Percentiles rank a stretch among this genome's conserved stretches.
Evolutionary conservation across 2,888 invertebrate genomes (phyloP).

Genomic region (Chironomus riparius): DNA sequence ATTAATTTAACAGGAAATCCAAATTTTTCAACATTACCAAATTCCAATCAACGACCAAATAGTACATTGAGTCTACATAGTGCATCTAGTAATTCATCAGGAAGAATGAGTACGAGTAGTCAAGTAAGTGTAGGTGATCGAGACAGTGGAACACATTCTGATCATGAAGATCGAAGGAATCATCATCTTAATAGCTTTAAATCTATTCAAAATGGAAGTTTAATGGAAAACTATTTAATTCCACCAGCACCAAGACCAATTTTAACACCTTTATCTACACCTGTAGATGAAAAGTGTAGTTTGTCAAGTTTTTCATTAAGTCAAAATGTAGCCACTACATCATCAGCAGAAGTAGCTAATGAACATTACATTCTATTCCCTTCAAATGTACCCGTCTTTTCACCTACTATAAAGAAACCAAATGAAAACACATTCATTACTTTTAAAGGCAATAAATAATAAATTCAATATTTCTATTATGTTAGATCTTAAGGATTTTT

Average conservation of each 20-base stretch:
- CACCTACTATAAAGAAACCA: constrained; percentile 31
- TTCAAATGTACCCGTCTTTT: constrained; percentile 40
- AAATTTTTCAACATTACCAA: constrained; percentile 37
- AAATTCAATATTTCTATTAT: not conserved
- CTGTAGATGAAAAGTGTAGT: constrained; percentile 37
- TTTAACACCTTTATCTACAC: constrained; percentile 37
- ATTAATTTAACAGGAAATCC: constrained; percentile 35
- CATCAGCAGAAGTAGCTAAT: constrained; percentile 10
- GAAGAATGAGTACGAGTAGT: constrained; percentile 68
- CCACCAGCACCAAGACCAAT: constrained; percentile 54
- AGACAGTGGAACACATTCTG: constrained; percentile 78
- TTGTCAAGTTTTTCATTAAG: constrained; percentile 28
- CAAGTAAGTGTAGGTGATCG: constrained; percentile 65
- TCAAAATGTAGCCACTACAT: not conserved
- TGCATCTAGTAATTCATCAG: constrained; percentile 58
- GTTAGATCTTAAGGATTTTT: not conserved
- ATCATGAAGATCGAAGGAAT: constrained; percentile 59
- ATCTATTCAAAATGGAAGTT: constrained; percentile 36
- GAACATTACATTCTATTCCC: constrained; percentile 43
- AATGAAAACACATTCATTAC: constrained; percentile 4
- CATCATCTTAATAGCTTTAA: constrained; percentile 32
- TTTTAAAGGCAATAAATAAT: constrained; percentile 14
- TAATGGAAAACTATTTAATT: constrained; percentile 52
- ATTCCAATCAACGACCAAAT: constrained; percentile 48
- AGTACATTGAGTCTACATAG: constrained; percentile 61